Conservation (phyloP, 2,888 invertebrate species). For the Calameuta idolon region DNA sequence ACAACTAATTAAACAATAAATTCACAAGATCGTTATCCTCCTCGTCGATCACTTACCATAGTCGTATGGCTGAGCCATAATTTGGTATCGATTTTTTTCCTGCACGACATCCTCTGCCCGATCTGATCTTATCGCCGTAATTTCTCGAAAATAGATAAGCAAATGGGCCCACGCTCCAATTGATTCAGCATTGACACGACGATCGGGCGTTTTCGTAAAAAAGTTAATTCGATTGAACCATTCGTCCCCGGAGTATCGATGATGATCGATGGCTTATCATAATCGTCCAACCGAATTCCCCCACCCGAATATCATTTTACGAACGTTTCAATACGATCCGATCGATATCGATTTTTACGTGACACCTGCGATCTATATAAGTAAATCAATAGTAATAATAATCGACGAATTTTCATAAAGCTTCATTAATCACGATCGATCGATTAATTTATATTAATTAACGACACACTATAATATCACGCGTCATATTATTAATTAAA, state of each 20-base stretch:
- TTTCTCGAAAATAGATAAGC: background rate
- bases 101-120: constrained; percentile 51
- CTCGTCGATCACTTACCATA: constrained; percentile 42
- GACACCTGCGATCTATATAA: background rate
- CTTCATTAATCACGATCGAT: background rate
- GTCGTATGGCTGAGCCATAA: constrained; percentile 52
- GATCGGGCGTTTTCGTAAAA: background rate
- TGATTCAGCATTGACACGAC: background rate
- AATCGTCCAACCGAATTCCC: too few species aligned
- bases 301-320: background rate
- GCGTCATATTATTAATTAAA: background rate
- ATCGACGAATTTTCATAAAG: background rate
- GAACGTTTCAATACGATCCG: background rate
- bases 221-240: too few species aligned
- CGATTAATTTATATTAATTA: background rate
- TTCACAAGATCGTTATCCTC: background rate
- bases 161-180: background rate
- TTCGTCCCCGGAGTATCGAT: too few species aligned
- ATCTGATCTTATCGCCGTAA: background rate
- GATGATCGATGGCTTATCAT: too few species aligned
- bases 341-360: background rate
- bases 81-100: constrained; percentile 57
- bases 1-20: background rate
- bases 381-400: background rate
- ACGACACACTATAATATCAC: background rate